These are phyloP conservation scores for Sphenopsis melanotis DNA, from an alignment of 2,797 vertebrate genomes.

Conservation along the genomic window DNA sequence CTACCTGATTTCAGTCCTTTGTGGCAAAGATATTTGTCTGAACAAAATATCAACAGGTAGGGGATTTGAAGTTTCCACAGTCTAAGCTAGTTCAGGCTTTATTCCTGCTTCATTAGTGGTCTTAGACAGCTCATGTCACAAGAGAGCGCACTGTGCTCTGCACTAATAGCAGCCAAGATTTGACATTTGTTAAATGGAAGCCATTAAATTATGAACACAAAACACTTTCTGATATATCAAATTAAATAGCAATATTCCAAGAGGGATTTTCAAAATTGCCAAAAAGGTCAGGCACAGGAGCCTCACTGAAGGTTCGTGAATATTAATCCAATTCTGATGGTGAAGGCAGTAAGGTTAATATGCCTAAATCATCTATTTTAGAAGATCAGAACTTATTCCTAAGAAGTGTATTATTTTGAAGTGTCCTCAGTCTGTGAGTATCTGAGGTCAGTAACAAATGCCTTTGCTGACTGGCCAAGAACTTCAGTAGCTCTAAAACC, in stretches of 20 bases:
- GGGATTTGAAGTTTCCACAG: background rate
- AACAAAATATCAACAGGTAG: conserved; percentile 27
- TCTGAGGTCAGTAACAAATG: background rate
- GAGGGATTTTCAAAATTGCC: background rate
- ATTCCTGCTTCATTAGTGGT: background rate
- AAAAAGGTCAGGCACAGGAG: background rate
- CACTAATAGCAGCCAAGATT: background rate
- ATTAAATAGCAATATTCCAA: background rate
- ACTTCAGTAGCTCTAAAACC: background rate
- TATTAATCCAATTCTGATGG: background rate
- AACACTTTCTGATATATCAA: background rate
- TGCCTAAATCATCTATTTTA: background rate
- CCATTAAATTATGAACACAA: conserved; percentile 11
- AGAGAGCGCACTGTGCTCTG: background rate
- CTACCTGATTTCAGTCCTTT: background rate
- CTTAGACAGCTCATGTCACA: background rate
- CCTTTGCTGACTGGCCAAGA: background rate
- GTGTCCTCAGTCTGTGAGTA: background rate
- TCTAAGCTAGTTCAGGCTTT: background rate
- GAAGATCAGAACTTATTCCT: background rate
- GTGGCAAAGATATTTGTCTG: background rate
- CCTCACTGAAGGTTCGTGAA: background rate
- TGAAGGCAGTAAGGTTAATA: background rate
- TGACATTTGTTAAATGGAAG: conserved; percentile 36
- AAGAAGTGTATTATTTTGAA: background rate